Percentiles rank a stretch among this genome's conserved stretches.
Evolutionary conservation across 2,888 invertebrate species (phyloP).

Genomic region (Nesidiocoris tenuis): DNA sequence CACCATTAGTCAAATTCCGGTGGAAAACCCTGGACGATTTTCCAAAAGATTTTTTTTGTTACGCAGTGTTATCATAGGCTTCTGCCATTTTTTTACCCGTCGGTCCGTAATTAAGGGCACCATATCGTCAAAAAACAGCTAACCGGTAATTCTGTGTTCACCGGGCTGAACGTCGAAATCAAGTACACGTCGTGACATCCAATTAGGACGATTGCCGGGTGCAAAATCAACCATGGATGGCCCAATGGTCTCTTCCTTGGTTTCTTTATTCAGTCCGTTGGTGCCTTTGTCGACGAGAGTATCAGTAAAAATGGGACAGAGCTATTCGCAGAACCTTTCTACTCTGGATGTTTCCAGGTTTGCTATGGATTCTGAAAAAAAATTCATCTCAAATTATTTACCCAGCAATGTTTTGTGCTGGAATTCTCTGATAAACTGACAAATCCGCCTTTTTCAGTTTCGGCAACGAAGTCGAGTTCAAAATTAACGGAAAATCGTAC

Average conservation of each 20-base stretch:
- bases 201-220: background rate
- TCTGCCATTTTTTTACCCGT: no score
- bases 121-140: no score
- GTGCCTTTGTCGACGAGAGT: background rate
- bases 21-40: no score
- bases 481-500: conserved; percentile 37
- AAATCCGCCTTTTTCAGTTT: conserved; percentile 23
- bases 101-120: no score
- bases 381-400: background rate
- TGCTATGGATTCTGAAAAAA: background rate
- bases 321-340: background rate
- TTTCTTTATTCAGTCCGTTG: background rate
- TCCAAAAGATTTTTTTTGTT: no score
- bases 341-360: background rate
- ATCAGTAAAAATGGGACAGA: background rate
- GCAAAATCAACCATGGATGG: background rate
- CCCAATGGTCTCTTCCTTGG: background rate
- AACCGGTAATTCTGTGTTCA: no score
- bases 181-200: no score
- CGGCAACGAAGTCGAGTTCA: conserved; percentile 23
- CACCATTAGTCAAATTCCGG: no score
- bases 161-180: no score
- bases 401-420: background rate
- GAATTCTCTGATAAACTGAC: no score
- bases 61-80: no score